phyloP scores from a whole-genome alignment of 2,113 vertebrate species.

The Capricornis sumatraensis region DNA sequence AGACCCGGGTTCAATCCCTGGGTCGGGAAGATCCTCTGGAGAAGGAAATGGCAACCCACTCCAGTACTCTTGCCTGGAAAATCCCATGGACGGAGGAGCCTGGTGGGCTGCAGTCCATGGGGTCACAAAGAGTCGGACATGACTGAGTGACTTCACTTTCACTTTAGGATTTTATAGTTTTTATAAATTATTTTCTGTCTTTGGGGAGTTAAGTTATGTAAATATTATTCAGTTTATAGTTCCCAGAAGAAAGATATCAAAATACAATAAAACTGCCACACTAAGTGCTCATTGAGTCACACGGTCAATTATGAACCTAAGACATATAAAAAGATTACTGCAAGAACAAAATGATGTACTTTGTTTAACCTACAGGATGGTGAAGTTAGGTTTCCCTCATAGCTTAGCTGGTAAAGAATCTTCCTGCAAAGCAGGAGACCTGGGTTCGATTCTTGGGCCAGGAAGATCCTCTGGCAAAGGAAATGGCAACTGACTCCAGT shows the following conservation, averaged over 20 bases:
- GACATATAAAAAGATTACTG: neutral
- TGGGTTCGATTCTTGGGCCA: neutral
- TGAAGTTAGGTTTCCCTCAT: neutral
- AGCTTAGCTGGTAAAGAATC: neutral
- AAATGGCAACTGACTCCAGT: neutral
- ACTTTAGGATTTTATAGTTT: neutral
- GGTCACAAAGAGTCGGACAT: no score
- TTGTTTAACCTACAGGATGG: neutral
- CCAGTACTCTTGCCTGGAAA: no score
- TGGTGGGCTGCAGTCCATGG: no score
- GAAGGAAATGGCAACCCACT: no score
- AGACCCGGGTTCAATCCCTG: no score
- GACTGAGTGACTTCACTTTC: no score
- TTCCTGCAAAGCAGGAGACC: neutral
- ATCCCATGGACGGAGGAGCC: no score
- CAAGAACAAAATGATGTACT: neutral
- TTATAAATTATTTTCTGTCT: neutral
- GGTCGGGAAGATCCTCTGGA: no score
- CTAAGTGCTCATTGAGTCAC: neutral
- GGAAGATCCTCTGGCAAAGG: neutral
- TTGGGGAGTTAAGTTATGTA: neutral
- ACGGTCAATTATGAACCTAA: neutral
- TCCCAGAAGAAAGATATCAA: neutral
- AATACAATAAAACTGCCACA: neutral
- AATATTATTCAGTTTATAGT: neutral